Evolutionary conservation across 2,888 invertebrate genomes (phyloP).

Genomic region (Slavum lentiscoides): DNA sequence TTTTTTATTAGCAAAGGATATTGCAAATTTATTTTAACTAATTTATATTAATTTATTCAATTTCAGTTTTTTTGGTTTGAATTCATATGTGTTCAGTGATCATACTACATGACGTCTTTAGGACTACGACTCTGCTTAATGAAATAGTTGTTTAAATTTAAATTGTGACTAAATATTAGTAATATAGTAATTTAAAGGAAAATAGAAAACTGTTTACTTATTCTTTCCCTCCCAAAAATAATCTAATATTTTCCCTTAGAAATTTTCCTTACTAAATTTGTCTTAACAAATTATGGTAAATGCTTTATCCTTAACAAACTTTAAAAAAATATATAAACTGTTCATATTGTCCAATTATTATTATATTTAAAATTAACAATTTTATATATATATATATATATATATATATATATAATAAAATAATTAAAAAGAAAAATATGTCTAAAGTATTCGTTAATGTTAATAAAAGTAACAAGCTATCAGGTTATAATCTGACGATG

Average conservation of each 20-base stretch:
- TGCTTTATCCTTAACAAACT: background rate
- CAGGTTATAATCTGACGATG: no score
- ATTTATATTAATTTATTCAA: slow-evolving; percentile 55
- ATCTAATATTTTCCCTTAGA: background rate
- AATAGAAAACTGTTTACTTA: slow-evolving; percentile 27
- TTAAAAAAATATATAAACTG: background rate
- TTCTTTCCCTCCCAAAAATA: slow-evolving; percentile 22
- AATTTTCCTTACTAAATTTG: background rate
- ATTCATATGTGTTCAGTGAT: slow-evolving; percentile 34
- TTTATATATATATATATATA: no score
- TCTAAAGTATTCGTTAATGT: no score
- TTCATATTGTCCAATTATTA: no score
- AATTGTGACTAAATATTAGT: slow-evolving; percentile 35
- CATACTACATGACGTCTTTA: slow-evolving; percentile 44
- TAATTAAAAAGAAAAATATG: no score
- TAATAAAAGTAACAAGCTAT: no score
- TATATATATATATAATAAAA: no score
- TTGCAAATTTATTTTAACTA: slow-evolving; percentile 8
- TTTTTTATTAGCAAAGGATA: background rate
- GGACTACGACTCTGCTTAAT: slow-evolving; percentile 5
- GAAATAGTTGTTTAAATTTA: slow-evolving; percentile 36
- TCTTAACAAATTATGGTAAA: background rate
- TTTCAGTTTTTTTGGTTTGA: slow-evolving; percentile 40
- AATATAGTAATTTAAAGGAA: slow-evolving; percentile 41
- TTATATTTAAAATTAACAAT: no score